Evolutionary conservation across 1,140 invertebrate species (phyloP).

Genomic region (Sminthurinus signatus): DNA sequence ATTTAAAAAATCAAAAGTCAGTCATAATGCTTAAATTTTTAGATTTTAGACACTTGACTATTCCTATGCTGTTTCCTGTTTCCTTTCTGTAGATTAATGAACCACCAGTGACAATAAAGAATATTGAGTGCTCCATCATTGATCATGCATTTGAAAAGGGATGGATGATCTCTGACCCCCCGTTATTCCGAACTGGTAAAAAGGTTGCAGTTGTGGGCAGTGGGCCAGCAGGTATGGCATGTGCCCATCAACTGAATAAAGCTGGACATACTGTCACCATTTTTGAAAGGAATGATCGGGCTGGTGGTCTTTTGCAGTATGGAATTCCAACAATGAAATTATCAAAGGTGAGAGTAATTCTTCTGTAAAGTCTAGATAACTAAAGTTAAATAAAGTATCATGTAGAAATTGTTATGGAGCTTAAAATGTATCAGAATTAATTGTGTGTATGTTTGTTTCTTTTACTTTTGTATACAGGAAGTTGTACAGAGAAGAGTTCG

Average conservation of each 20-base stretch:
- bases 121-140: conserved; percentile 98
- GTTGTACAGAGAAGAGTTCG: conserved; percentile 85
- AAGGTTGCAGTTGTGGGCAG: conserved; percentile 89
- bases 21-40: too few relatives aligned
- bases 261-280: conserved; percentile 87
- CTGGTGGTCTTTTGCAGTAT: conserved; percentile 92
- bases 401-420: too few relatives aligned
- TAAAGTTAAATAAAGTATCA: too few relatives aligned
- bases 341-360: too few relatives aligned
- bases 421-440: too few relatives aligned
- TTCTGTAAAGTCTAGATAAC: too few relatives aligned
- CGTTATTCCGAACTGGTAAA: conserved; percentile 68
- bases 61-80: too few relatives aligned
- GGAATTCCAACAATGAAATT: conserved; percentile 98
- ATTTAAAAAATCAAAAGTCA: too few relatives aligned
- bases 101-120: conserved; percentile 96
- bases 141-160: conserved; percentile 96
- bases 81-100: too few relatives aligned
- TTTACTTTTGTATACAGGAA: too few relatives aligned
- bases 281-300: conserved; percentile 90
- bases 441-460: too few relatives aligned
- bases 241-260: conserved; percentile 96
- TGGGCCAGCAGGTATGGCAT: conserved; percentile 89
- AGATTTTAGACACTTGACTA: too few relatives aligned
- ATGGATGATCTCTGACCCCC: conserved; percentile 81